Evolutionary conservation across 2,113 vertebrate genomes (phyloP), one percentile per base, ranked within the genome.

Genomic region (Alligator mississippiensis): DNA sequence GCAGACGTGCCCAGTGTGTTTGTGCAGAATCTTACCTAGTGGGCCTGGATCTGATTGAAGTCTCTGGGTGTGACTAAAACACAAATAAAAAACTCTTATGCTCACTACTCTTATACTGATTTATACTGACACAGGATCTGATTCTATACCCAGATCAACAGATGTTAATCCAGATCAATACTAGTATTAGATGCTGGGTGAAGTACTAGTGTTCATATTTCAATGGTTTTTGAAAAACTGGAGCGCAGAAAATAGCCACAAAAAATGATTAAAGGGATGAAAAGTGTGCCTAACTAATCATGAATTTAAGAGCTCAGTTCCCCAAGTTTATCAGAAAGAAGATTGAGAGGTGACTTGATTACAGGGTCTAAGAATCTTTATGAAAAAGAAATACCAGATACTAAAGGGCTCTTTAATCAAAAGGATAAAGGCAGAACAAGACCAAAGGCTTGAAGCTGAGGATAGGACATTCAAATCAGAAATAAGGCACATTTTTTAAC

Each of bases 401-500:
- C 10, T 0, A 89, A 93, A 90, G 55, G 38, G 90, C 89, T 85
- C 85, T 64, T 92, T 82, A 84, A 93, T 89, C 85, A 91, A 80
- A 93, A 88, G 17, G 54, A 59, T 63, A 61, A 81, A 84, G 86
- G 68, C 82, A 94, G 82, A 85, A 82, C 34, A 90, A 82, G 80
- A 91, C 81, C 76, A 87, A 92, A 87, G 75, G 57, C 88, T 95
- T 68, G 28, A 77, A 87, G 77, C 77, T 1, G 13, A 87, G 91
- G 59, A 61, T 47, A 3, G 0, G 90, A 85, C 85, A 96, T 81
- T 90, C 84, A 75, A 91, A 94, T 59, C 80, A 85, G 80, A 93
- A 54, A 90, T 90, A 94, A 85, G 76, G 82, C 86, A 80, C 77
- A n/a, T 27, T 90, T 85, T 90, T 61, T 25, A 90, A 70, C 88